Conservation (phyloP, 2,113 vertebrate genomes). For the Cettia cetti region DNA sequence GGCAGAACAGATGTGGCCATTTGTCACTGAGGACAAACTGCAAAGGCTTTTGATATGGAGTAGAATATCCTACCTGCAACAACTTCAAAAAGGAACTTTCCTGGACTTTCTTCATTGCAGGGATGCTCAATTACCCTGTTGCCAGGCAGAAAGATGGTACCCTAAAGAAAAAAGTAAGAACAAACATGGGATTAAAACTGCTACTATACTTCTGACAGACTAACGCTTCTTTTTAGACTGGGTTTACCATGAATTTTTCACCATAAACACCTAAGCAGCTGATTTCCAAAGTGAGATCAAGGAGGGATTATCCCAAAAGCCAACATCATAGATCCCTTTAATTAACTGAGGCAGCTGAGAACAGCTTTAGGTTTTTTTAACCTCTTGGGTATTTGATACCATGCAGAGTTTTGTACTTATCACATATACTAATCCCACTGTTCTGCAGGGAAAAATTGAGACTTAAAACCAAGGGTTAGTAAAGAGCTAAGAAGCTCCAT, state of each 20-base stretch:
- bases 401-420: not conserved
- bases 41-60: not conserved
- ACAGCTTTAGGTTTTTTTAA: not conserved
- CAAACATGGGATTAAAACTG: not conserved
- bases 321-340: not conserved
- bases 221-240: not conserved
- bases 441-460: rapidly evolving
- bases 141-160: slow-evolving; percentile 89
- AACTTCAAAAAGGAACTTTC: slow-evolving; percentile 97
- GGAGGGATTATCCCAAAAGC: not conserved
- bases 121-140: slow-evolving; percentile 95
- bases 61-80: slow-evolving; percentile 86
- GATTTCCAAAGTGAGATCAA: not conserved
- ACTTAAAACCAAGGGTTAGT: not conserved
- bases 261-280: not conserved
- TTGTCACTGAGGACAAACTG: not conserved
- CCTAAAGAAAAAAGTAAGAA: slow-evolving; percentile 71
- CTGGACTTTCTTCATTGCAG: slow-evolving; percentile 87
- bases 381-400: not conserved
- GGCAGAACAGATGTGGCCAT: slow-evolving; percentile 2
- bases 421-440: not conserved
- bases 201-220: not conserved
- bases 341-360: not conserved
- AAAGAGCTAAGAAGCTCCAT: not conserved
- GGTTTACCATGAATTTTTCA: not conserved